These are phyloP conservation scores for Troilus luridus DNA, from an alignment of 2,888 invertebrate species.

Conservation along the genomic window DNA sequence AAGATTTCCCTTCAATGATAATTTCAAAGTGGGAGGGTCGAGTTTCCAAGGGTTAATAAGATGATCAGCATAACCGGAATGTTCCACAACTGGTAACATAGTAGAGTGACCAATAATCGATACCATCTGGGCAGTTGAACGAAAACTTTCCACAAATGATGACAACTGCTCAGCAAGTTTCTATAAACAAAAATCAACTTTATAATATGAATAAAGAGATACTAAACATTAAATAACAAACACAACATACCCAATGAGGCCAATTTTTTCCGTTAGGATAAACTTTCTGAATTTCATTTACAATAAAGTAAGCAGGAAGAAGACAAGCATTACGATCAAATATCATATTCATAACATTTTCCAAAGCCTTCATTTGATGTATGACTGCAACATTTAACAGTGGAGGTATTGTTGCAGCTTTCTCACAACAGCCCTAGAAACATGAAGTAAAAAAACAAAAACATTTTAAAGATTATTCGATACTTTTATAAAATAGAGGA, in stretches of 20 bases:
- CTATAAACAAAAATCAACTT: conserved; percentile 70
- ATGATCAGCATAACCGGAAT: conserved; percentile 91
- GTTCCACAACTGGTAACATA: conserved; percentile 95
- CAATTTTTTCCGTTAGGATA: conserved; percentile 84
- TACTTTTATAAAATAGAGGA: not conserved
- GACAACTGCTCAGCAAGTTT: conserved; percentile 88
- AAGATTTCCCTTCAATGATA: conserved; percentile 76
- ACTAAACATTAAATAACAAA: not conserved
- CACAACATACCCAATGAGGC: conserved; percentile 88
- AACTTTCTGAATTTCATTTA: conserved; percentile 91
- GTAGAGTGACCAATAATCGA: conserved; percentile 91
- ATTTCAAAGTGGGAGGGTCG: conserved; percentile 85
- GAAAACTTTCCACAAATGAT: conserved; percentile 92
- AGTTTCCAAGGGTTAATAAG: conserved; percentile 94
- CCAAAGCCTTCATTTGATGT: conserved; percentile 85
- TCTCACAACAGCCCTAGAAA: conserved; percentile 86
- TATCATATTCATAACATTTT: conserved; percentile 88
- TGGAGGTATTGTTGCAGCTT: conserved; percentile 85
- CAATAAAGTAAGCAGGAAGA: conserved; percentile 94
- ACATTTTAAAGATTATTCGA: not conserved
- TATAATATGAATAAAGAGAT: not conserved
- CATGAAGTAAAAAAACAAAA: not conserved
- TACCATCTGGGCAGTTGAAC: conserved; percentile 95
- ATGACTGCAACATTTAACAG: conserved; percentile 84
- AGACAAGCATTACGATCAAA: conserved; percentile 93